phyloP scores from a whole-genome alignment of 2,888 invertebrate genomes.

The Meiosimyza platycephala region DNA sequence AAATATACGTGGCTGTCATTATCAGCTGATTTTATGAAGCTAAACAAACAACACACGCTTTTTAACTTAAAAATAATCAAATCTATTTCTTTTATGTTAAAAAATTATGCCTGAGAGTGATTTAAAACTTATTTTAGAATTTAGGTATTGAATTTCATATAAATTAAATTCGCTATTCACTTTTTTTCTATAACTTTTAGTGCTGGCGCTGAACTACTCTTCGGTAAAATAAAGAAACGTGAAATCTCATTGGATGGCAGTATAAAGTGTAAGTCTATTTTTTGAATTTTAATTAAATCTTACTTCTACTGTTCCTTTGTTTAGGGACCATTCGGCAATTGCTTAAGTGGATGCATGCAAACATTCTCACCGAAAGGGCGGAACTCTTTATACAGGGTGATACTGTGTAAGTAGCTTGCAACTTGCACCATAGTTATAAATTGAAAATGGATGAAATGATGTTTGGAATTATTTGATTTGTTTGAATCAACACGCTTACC shows the following conservation, averaged over 20 bases:
- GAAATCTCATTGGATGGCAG: conserved; percentile 74
- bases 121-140: conserved; percentile 58
- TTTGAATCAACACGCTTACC: no score
- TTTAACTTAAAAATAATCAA: no score
- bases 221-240: conserved; percentile 83
- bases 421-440: not conserved
- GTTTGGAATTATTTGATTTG: no score
- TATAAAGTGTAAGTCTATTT: conserved; percentile 65
- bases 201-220: conserved; percentile 92
- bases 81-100: no score
- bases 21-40: no score
- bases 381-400: conserved; percentile 74
- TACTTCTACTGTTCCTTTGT: conserved; percentile 18
- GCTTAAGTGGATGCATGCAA: conserved; percentile 85
- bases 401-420: conserved; percentile 59
- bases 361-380: conserved; percentile 84
- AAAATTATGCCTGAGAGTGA: conserved; percentile 41
- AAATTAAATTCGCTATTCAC: not conserved
- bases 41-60: no score
- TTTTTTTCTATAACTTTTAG: conserved; percentile 65
- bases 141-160: conserved; percentile 51
- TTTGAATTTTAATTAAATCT: conserved; percentile 43
- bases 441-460: no score
- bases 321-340: conserved; percentile 79
- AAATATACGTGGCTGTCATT: no score